phyloP scores from a whole-genome alignment of 1,140 invertebrate species.

The Leptinotarsa undecemlineata region DNA sequence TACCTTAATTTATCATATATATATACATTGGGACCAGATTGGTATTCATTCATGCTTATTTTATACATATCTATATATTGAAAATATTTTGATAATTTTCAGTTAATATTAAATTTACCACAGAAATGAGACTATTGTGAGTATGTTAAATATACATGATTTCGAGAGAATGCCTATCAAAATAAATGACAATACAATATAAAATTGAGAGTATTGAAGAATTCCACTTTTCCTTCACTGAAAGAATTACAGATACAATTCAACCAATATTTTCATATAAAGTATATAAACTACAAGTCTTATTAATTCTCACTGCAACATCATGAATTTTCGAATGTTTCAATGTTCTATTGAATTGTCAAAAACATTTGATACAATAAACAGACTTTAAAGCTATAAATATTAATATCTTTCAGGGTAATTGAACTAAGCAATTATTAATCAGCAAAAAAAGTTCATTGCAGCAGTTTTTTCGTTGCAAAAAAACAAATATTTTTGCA shows the following conservation, averaged over 20 bases:
- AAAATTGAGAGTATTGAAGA: neutral
- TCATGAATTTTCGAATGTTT: neutral
- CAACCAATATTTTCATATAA: too few species aligned
- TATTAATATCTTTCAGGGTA: neutral
- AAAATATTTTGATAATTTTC: constrained; percentile 9
- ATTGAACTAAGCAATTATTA: constrained; percentile 1
- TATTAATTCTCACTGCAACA: too few species aligned
- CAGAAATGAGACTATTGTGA: constrained; percentile 8
- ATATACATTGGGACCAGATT: constrained; percentile 6
- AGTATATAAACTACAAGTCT: too few species aligned
- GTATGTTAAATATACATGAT: constrained; percentile 4
- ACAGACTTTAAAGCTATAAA: neutral
- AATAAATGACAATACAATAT: neutral
- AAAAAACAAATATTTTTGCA: neutral
- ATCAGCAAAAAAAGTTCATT: neutral
- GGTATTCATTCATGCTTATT: constrained; percentile 1
- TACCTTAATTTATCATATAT: constrained; percentile 16
- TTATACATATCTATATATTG: constrained; percentile 8
- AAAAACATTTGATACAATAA: neutral
- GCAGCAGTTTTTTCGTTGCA: constrained; percentile 5
- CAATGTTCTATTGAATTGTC: neutral
- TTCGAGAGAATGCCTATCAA: neutral
- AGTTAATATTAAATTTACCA: constrained; percentile 4
- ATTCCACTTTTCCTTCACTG: too few species aligned
- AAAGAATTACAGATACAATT: too few species aligned